These are phyloP conservation scores for Exocentrus adspersus DNA, from an alignment of 2,888 invertebrate species.

Conservation along the genomic window DNA sequence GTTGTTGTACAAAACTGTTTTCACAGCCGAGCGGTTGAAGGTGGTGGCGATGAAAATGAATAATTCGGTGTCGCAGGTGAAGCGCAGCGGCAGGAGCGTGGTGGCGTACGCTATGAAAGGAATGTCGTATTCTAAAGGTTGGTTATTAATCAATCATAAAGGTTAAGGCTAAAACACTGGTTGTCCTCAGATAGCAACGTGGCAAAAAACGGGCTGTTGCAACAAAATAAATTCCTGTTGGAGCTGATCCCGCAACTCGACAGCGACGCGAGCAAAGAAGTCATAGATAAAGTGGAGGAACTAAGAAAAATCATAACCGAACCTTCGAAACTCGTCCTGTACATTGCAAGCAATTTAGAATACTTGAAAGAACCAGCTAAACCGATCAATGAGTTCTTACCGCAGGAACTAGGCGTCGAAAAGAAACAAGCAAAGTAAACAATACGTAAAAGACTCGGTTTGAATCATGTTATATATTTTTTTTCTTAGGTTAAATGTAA, in stretches of 20 bases:
- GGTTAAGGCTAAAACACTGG: no score
- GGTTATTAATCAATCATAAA: constrained; percentile 21
- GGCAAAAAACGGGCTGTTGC: constrained; percentile 75
- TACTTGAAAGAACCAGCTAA: constrained; percentile 67
- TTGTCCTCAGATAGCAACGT: constrained; percentile 73
- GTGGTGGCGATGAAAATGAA: constrained; percentile 84
- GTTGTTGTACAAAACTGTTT: constrained; percentile 75
- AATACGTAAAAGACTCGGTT: no score
- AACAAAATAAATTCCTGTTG: constrained; percentile 81
- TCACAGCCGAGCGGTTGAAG: constrained; percentile 78
- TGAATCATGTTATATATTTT: no score
- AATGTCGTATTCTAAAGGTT: constrained; percentile 65
- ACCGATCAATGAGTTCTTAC: constrained; percentile 48
- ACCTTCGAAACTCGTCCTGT: constrained; percentile 73
- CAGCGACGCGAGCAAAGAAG: constrained; percentile 63
- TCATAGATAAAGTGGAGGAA: constrained; percentile 67
- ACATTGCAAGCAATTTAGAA: constrained; percentile 78
- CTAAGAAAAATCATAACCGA: constrained; percentile 70
- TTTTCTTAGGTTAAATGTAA: constrained; percentile 61
- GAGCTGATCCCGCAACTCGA: constrained; percentile 71
- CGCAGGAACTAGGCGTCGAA: constrained; percentile 30
- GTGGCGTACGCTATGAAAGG: constrained; percentile 71
- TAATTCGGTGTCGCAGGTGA: constrained; percentile 81
- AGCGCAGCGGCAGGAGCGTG: constrained; percentile 78
- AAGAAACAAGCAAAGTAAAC: constrained; percentile 40